Percentiles rank a stretch among this genome's conserved stretches.
Conservation (phyloP, 92 coral and sea anemone genomes). For the Palythoa caribaeorum region DNA sequence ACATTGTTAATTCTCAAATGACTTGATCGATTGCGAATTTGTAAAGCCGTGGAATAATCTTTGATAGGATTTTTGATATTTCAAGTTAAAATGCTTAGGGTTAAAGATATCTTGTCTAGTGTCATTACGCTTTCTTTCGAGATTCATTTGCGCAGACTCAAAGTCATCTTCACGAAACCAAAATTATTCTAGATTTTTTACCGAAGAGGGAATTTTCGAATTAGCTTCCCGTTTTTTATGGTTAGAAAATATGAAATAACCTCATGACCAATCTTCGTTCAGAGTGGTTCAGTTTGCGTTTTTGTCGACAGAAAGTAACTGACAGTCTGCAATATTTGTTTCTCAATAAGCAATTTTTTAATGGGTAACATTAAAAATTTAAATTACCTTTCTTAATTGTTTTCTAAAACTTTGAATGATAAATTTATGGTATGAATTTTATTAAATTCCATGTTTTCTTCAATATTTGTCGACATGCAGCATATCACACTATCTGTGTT, state of each 20-base stretch:
- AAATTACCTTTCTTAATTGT: constrained; percentile 17
- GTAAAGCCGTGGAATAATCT: not conserved
- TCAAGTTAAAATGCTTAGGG: not conserved
- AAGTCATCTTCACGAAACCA: not conserved
- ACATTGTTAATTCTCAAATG: not conserved
- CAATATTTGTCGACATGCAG: not conserved
- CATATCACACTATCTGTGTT: not conserved
- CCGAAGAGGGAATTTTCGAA: not conserved
- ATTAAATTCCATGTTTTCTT: constrained; percentile 10
- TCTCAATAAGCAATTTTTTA: constrained; percentile 33
- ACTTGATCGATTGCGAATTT: not conserved
- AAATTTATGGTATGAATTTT: constrained; percentile 1
- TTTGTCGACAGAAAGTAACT: constrained; percentile 1
- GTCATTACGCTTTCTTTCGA: not conserved
- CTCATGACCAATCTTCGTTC: not conserved
- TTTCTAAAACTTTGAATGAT: constrained; percentile 13
- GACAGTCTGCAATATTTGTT: not conserved
- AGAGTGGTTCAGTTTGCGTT: not conserved
- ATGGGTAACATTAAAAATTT: constrained; percentile 35
- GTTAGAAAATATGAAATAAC: not conserved
- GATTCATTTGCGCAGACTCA: constrained; percentile 9
- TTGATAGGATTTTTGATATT: not conserved
- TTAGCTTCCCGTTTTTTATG: not conserved
- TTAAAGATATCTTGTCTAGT: not conserved
- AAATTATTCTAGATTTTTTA: not conserved